These are phyloP conservation scores for Rhagonycha lutea DNA, from an alignment of 2,888 invertebrate genomes.

Conservation along the genomic window DNA sequence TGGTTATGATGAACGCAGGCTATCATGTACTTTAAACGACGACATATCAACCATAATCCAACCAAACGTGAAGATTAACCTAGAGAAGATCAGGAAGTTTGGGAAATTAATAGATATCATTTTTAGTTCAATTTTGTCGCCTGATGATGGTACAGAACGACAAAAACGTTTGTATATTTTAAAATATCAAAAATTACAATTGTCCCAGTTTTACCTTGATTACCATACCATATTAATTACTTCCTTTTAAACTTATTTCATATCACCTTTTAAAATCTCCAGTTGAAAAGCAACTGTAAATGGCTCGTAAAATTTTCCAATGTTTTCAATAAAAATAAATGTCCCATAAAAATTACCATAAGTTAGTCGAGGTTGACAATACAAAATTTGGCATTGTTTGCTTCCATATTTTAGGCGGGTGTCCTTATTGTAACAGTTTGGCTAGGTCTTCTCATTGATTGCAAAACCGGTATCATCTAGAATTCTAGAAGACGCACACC, in stretches of 20 bases:
- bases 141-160: too few relatives aligned
- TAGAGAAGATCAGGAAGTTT: too few relatives aligned
- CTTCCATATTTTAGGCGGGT: not conserved
- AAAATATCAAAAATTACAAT: not conserved
- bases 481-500: slow-evolving; percentile 37
- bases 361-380: not conserved
- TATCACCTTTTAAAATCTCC: not conserved
- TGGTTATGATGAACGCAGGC: not conserved
- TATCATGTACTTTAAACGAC: not conserved
- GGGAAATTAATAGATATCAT: too few relatives aligned
- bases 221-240: not conserved
- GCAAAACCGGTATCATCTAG: slow-evolving; percentile 40
- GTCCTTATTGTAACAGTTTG: not conserved
- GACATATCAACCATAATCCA: not conserved
- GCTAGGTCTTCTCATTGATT: slow-evolving; percentile 16
- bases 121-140: too few relatives aligned
- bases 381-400: not conserved
- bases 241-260: not conserved
- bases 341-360: not conserved
- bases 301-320: not conserved
- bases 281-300: not conserved
- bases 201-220: not conserved
- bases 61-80: too few relatives aligned
- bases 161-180: too few relatives aligned
- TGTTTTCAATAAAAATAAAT: not conserved